A percentile compares a stretch with the other conserved stretches of the same genome.
These are phyloP conservation scores for Fratercula arctica DNA, from an alignment of 2,797 vertebrate species.

Conservation along the genomic window DNA sequence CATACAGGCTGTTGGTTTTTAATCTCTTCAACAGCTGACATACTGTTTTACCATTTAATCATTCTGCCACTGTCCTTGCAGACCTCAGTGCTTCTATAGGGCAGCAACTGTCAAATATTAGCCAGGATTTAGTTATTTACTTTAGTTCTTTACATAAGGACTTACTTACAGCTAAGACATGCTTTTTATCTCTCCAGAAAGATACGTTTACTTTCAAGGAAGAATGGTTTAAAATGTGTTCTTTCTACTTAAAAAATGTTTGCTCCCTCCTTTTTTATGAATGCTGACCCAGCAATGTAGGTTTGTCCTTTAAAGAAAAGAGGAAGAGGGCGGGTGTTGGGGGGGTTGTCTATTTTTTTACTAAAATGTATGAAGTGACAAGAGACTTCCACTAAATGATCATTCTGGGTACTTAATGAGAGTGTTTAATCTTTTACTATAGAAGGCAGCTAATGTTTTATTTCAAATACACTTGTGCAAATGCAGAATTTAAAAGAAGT, in stretches of 20 bases:
- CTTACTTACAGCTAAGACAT: conserved; percentile 33
- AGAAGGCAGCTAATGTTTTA: neutral
- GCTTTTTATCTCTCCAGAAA: conserved; percentile 4
- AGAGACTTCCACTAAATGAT: neutral
- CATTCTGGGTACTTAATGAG: neutral
- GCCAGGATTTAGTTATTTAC: conserved; percentile 24
- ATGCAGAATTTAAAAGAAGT: neutral
- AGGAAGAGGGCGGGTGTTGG: neutral
- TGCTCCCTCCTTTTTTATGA: neutral
- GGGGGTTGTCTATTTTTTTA: neutral
- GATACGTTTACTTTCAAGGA: conserved; percentile 29
- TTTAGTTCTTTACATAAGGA: conserved; percentile 39
- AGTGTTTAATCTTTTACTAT: neutral
- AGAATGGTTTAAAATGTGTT: conserved; percentile 46
- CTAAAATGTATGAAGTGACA: conserved; percentile 10
- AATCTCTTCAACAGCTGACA: conserved; percentile 48
- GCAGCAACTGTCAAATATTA: conserved; percentile 20
- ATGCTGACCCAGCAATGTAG: neutral
- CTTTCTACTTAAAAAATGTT: conserved; percentile 1
- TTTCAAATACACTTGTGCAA: conserved; percentile 21
- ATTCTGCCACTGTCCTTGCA: neutral
- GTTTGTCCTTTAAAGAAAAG: conserved; percentile 37
- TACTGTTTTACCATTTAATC: conserved; percentile 28
- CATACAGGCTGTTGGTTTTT: conserved; percentile 17
- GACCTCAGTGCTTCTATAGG: conserved; percentile 9